Conservation (phyloP, 2,888 invertebrate species). For the Graphium colonna region DNA sequence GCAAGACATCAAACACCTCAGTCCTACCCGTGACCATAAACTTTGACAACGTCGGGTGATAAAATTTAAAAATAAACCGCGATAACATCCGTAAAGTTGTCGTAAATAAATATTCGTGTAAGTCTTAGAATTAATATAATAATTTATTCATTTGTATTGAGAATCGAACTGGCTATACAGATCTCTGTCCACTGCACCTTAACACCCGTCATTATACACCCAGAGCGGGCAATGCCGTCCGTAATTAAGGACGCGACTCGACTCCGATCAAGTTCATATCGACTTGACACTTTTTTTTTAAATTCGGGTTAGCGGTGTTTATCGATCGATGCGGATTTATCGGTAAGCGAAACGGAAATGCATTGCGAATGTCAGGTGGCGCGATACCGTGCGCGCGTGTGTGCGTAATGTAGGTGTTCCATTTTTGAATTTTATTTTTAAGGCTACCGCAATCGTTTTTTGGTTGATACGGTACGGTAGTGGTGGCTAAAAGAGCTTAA, state of each 20-base stretch:
- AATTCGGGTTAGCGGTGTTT: conserved; percentile 19
- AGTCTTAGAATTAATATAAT: no score
- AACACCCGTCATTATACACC: conserved; percentile 4
- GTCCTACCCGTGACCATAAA: no score
- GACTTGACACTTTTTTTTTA: conserved; percentile 15
- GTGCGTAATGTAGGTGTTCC: not conserved
- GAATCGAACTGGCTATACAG: not conserved
- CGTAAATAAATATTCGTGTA: no score
- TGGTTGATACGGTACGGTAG: no score
- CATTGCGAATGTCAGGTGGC: conserved; percentile 2
- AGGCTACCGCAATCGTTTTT: not conserved
- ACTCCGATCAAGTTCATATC: conserved; percentile 15
- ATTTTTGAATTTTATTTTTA: conserved; percentile 4
- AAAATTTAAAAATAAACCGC: no score
- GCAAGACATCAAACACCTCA: no score
- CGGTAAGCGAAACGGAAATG: conserved; percentile 11
- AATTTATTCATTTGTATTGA: not conserved
- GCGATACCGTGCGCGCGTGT: not conserved
- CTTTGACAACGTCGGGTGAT: no score
- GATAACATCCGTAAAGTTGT: no score
- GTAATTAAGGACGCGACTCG: conserved; percentile 19
- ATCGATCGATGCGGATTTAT: conserved; percentile 20
- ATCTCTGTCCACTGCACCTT: not conserved
- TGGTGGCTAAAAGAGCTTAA: no score
- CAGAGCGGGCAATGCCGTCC: conserved; percentile 18